A percentile compares a stretch with the other conserved stretches of the same genome.
phyloP scores from a whole-genome alignment of 2,797 vertebrate species.

The Pseudochirops cupreus region DNA sequence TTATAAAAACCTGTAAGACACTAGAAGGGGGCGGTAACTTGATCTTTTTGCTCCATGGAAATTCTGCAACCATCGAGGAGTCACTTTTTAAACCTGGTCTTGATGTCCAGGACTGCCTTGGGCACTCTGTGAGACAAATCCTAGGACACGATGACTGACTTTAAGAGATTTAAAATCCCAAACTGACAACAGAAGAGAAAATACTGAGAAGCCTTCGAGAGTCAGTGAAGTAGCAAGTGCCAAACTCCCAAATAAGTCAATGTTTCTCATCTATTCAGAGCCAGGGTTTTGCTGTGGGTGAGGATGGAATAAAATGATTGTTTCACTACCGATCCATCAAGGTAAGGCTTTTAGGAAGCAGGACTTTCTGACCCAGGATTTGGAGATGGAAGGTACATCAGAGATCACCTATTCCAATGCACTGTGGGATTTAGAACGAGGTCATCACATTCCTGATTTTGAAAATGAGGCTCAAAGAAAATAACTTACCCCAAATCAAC shows the following conservation, averaged over 20 bases:
- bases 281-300: not conserved
- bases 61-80: not conserved
- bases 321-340: slow-evolving; percentile 36
- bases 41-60: not conserved
- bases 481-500: not conserved
- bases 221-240: not conserved
- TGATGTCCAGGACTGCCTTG: not conserved
- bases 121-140: not conserved
- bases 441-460: slow-evolving; percentile 1
- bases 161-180: slow-evolving; percentile 47
- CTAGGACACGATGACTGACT: not conserved
- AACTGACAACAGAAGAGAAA: not conserved
- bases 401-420: not conserved
- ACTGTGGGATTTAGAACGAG: not conserved
- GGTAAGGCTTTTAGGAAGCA: not conserved
- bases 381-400: slow-evolving; percentile 18
- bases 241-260: not conserved
- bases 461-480: not conserved
- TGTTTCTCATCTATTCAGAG: not conserved
- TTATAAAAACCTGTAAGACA: not conserved
- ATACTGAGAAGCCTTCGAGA: too few species aligned
- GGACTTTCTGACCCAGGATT: not conserved
- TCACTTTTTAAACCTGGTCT: not conserved
- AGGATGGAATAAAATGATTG: slow-evolving; percentile 5
- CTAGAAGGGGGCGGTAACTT: not conserved